A percentile compares a stretch with the other conserved stretches of the same genome.
Evolutionary conservation across 2,797 vertebrate species (phyloP).

Genomic region (Miichthys miiuy): DNA sequence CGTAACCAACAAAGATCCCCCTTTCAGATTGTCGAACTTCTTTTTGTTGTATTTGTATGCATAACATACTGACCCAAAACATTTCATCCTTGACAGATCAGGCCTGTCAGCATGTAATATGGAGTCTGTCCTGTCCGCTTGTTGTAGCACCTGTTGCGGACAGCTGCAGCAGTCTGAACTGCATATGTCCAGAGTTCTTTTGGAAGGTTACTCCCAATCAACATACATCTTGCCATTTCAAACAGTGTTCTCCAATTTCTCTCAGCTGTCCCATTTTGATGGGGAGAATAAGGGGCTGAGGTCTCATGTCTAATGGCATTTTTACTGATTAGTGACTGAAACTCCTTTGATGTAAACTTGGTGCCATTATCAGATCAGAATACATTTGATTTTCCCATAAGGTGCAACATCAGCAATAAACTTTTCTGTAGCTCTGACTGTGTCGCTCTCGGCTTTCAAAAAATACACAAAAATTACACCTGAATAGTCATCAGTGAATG

Average conservation of each 20-base stretch:
- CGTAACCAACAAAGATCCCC: too few species aligned
- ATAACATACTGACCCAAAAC: neutral
- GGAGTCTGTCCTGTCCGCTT: neutral
- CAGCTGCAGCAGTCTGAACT: too few species aligned
- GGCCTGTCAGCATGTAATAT: neutral
- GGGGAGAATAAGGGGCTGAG: neutral
- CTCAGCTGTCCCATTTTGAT: neutral
- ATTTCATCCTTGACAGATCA: neutral
- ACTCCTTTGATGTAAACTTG: neutral
- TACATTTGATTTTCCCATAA: neutral
- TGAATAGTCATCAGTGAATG: too few species aligned
- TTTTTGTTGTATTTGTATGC: neutral
- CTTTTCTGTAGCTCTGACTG: too few species aligned
- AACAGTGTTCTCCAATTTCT: too few species aligned
- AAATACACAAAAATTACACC: too few species aligned
- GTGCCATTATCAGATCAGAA: neutral
- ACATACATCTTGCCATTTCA: neutral
- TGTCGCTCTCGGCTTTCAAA: too few species aligned
- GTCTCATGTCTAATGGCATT: neutral
- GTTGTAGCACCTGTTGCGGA: too few species aligned
- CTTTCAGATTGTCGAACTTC: too few species aligned
- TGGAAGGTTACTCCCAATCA: neutral
- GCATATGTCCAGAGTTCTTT: neutral
- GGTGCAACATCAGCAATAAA: too few species aligned
- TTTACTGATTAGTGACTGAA: neutral